These are phyloP conservation scores for Pseudomyrmex flavicornis DNA, from an alignment of 1,140 invertebrate genomes.

Conservation along the genomic window DNA sequence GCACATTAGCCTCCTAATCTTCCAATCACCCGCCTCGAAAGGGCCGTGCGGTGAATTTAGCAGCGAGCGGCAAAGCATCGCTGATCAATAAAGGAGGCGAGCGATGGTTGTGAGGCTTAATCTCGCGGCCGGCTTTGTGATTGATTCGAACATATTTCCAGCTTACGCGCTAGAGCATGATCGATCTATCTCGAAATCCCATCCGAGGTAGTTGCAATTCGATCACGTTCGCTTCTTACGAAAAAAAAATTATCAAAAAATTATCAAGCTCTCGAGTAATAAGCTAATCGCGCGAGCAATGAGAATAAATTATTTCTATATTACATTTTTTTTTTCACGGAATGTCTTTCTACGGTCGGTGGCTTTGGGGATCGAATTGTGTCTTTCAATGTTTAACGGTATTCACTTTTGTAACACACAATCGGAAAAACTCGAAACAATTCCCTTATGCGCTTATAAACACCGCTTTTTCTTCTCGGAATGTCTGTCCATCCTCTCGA, in stretches of 20 bases:
- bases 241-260: background rate
- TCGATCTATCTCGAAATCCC: slow-evolving; percentile 63
- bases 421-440: slow-evolving; percentile 51
- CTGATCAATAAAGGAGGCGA: slow-evolving; percentile 65
- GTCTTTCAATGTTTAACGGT: slow-evolving; percentile 10
- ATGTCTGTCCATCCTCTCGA: slow-evolving; percentile 37
- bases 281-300: background rate
- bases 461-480: slow-evolving; percentile 56
- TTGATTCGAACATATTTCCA: slow-evolving; percentile 74
- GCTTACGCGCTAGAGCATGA: slow-evolving; percentile 49
- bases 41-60: slow-evolving; percentile 36
- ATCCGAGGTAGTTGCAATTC: slow-evolving; percentile 8
- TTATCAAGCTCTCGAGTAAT: slow-evolving; percentile 6
- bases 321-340: background rate
- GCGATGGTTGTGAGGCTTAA: slow-evolving; percentile 57
- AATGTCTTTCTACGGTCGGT: background rate
- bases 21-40: slow-evolving; percentile 44
- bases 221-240: slow-evolving; percentile 31
- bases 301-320: background rate
- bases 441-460: slow-evolving; percentile 53
- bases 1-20: slow-evolving; percentile 53
- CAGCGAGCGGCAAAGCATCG: slow-evolving; percentile 13
- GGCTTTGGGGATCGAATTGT: slow-evolving; percentile 15
- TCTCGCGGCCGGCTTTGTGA: slow-evolving; percentile 67
- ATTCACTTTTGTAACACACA: slow-evolving; percentile 3